phyloP scores from a whole-genome alignment of 2,888 invertebrate species.

The Nephrotoma appendiculata region DNA sequence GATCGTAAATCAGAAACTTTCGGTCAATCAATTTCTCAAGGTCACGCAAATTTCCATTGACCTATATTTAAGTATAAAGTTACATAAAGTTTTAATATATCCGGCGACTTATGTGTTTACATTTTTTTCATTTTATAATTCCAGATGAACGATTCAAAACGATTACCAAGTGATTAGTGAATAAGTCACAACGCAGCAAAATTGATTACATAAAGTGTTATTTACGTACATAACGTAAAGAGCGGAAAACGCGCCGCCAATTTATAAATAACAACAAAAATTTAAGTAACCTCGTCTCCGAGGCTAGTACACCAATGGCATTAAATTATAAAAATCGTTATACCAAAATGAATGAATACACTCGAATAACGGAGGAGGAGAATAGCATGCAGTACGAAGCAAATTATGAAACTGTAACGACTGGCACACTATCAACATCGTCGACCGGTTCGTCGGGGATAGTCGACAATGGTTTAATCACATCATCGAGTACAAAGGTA shows the following conservation, averaged over 20 bases:
- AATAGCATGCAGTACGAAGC: neutral
- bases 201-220: neutral
- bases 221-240: neutral
- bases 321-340: neutral
- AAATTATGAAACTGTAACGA: neutral
- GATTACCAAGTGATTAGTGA: neutral
- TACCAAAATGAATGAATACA: neutral
- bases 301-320: neutral
- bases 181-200: neutral
- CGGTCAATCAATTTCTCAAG: too few species aligned
- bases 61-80: neutral
- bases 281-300: neutral
- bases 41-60: too few species aligned
- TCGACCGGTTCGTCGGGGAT: neutral
- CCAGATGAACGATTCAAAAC: neutral
- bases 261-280: neutral
- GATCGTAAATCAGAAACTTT: too few species aligned
- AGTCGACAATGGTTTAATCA: neutral
- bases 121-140: neutral
- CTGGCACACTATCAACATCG: neutral
- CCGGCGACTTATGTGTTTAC: neutral
- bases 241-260: neutral
- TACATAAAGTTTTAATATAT: neutral
- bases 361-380: neutral
- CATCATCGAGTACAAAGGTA: neutral